Evolutionary conservation across 92 coral and sea anemone species (phyloP), one percentile per base, ranked within the genome.

Genomic region (Phenganax subtilis): DNA sequence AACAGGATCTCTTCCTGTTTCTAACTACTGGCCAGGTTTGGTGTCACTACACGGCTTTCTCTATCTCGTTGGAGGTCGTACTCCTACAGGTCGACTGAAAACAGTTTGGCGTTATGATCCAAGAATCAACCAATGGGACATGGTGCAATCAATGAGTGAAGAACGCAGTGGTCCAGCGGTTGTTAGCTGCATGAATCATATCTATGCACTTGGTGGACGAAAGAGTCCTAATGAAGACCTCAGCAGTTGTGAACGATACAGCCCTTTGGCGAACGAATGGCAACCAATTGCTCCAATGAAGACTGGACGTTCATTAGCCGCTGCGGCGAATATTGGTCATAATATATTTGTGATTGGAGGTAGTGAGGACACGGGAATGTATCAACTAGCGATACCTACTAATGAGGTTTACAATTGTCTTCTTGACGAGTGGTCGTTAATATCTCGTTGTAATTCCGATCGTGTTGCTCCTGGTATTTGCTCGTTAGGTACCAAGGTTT

Each of bases 91-190:
- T 31, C 64, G 85, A 7, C 83, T 79, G 29, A 79, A 79, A 64
- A 79, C 83, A 8, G 83, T 79, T 12, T 79, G 83, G 83, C 68
- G 83, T 28, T 79, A 51, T 62, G 83, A 79, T 28, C 83, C 83
- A 0, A 20, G 60, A 63, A 79, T 79, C 73, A 79, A 79, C 59
- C 83, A 79, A 51, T 79, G 83, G 83, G 83, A 65, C 63, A 51
- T 79, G 75, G 83, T 79, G 10, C 7, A 58, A 0, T 79, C 83
- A 3, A 63, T 79, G 65, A 8, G 55, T 25, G 83, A 79, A 53
- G 83, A 79, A 53, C 73, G 83, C 5, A 79, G 83, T 64, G 83
- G 83, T 0, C 83, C 83, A 15, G 83, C 83, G 47, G 83, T 79
- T 14, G 74, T 79, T 30, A 63, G 61, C 44, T 79, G 83, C 62